Conservation (phyloP, 2,888 invertebrate species). For the Apodemia mormo region DNA sequence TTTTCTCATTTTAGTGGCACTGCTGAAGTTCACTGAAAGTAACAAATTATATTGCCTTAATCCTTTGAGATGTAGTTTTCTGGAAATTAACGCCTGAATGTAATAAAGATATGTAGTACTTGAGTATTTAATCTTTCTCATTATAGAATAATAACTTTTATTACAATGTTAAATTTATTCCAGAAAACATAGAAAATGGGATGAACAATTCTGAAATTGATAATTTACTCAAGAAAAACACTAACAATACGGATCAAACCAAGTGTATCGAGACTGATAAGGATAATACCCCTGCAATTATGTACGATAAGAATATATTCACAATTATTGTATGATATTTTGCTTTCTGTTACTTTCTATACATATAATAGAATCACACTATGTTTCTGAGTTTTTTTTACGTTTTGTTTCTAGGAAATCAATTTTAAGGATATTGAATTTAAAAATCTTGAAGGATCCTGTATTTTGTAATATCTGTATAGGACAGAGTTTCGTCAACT, state of each 20-base stretch:
- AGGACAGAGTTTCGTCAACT: conserved; percentile 83
- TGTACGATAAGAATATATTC: conserved; percentile 8
- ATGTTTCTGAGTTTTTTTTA: too few relatives aligned
- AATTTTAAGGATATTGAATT: conserved; percentile 63
- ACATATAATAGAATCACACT: not conserved
- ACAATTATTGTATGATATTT: not conserved
- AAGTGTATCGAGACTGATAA: not conserved
- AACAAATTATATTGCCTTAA: too few relatives aligned
- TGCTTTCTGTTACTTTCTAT: not conserved
- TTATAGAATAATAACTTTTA: not conserved
- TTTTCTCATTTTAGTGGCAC: too few relatives aligned
- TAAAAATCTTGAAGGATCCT: conserved; percentile 74
- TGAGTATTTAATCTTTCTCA: too few relatives aligned
- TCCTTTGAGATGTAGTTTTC: too few relatives aligned
- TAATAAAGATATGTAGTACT: too few relatives aligned
- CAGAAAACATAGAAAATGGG: conserved; percentile 1
- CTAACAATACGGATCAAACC: not conserved
- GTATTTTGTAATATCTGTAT: conserved; percentile 80
- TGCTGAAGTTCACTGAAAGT: too few relatives aligned
- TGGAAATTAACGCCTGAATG: too few relatives aligned
- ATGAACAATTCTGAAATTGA: not conserved
- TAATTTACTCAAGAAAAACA: not conserved
- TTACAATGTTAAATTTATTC: not conserved
- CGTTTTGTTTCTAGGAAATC: conserved; percentile 45
- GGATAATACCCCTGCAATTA: not conserved